Percentiles rank a stretch among this genome's conserved stretches.
These are phyloP conservation scores for Rutpela maculata DNA, from an alignment of 2,888 invertebrate genomes.

Conservation along the genomic window DNA sequence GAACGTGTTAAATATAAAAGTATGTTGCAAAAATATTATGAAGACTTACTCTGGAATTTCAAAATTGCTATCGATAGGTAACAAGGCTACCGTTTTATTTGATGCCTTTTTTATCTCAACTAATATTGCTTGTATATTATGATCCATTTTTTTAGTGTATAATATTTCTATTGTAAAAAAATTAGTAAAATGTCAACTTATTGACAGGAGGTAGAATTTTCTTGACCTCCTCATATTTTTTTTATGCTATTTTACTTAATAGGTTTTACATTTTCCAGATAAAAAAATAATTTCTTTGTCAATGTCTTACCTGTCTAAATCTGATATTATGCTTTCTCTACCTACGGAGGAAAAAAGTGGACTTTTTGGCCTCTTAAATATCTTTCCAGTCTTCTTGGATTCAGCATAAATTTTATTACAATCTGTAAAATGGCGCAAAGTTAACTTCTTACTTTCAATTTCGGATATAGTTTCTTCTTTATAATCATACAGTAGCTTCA, in stretches of 20 bases:
- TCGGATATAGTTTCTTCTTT: conserved; percentile 47
- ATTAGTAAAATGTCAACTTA: background rate
- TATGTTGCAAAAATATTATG: background rate
- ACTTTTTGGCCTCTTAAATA: background rate
- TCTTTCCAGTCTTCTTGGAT: background rate
- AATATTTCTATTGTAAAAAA: background rate
- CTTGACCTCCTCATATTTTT: conserved; percentile 22
- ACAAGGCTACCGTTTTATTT: background rate
- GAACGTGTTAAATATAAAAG: no score
- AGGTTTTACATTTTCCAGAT: background rate
- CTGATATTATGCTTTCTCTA: conserved; percentile 44
- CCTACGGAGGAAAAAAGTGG: conserved; percentile 32
- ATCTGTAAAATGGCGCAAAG: conserved; percentile 36
- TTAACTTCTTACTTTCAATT: conserved; percentile 47
- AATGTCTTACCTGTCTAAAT: conserved; percentile 51
- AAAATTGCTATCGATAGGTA: conserved; percentile 17
- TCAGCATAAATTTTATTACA: conserved; percentile 1
- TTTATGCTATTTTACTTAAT: background rate
- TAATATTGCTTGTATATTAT: conserved; percentile 12
- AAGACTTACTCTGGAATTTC: conserved; percentile 50
- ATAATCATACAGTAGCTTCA: conserved; percentile 32
- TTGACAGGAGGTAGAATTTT: background rate
- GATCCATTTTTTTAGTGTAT: background rate
- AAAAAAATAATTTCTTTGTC: background rate
- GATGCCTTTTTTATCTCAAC: background rate